Conservation (phyloP, 2,888 invertebrate species). For the Rhagonycha lutea region DNA sequence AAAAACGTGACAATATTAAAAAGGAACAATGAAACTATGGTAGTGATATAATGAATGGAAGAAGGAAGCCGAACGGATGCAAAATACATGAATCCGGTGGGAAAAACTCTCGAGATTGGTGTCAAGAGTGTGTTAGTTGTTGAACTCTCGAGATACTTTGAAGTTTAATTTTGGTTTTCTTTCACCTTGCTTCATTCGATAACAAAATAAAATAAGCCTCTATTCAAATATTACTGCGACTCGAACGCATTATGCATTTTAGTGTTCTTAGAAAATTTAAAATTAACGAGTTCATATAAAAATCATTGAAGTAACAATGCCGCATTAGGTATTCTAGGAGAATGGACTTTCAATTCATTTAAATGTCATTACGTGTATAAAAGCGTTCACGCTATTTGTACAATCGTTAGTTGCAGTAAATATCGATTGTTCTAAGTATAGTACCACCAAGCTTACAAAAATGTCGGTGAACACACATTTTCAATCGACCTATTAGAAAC, state of each 20-base stretch:
- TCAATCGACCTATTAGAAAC: neutral
- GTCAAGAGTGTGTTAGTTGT: neutral
- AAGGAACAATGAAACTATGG: neutral
- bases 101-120: constrained; percentile 1
- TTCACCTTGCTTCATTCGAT: neutral
- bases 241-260: neutral
- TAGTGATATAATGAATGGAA: neutral
- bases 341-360: neutral
- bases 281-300: neutral
- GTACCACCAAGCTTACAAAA: neutral
- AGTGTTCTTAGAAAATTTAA: neutral
- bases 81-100: neutral
- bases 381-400: neutral
- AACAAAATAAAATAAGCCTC: neutral
- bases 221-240: neutral
- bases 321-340: neutral
- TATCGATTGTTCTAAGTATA: neutral
- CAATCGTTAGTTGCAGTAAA: neutral
- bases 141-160: neutral
- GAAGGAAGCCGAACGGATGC: neutral
- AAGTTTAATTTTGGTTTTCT: neutral
- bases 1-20: neutral
- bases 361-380: neutral
- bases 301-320: neutral
- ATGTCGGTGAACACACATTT: neutral